phyloP scores from a whole-genome alignment of 1,140 invertebrate genomes.

The Calycopis cecrops region DNA sequence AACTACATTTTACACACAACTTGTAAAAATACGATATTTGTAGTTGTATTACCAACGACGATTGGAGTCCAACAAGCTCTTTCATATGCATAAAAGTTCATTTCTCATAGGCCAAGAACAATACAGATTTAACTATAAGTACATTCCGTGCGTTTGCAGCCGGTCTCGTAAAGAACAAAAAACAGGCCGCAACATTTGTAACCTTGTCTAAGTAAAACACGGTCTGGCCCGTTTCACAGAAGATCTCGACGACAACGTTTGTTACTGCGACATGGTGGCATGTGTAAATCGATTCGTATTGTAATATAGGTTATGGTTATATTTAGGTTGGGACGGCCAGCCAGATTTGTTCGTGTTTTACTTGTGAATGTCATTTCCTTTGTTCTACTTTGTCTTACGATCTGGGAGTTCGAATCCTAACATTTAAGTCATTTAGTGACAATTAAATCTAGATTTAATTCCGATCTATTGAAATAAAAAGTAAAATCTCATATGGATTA shows the following conservation, averaged over 20 bases:
- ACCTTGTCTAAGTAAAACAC: constrained; percentile 51
- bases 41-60: too few relatives aligned
- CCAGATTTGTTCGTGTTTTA: constrained; percentile 33
- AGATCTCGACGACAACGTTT: constrained; percentile 33
- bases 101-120: constrained; percentile 44
- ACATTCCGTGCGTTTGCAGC: constrained; percentile 52
- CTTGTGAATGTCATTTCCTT: constrained; percentile 15
- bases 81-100: neutral
- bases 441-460: too few relatives aligned
- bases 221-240: constrained; percentile 28
- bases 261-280: constrained; percentile 52
- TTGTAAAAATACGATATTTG: too few relatives aligned
- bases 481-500: too few relatives aligned
- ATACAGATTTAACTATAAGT: constrained; percentile 41
- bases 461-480: too few relatives aligned
- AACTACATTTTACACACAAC: too few relatives aligned
- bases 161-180: constrained; percentile 49
- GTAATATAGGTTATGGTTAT: constrained; percentile 56
- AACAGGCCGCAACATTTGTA: constrained; percentile 44
- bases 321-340: constrained; percentile 46
- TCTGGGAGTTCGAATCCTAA: neutral
- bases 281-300: constrained; percentile 40
- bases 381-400: constrained; percentile 13
- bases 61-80: neutral
- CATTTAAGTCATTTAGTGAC: too few relatives aligned